Conservation (phyloP, 2,113 vertebrate genomes). For the Saguinus midas region DNA sequence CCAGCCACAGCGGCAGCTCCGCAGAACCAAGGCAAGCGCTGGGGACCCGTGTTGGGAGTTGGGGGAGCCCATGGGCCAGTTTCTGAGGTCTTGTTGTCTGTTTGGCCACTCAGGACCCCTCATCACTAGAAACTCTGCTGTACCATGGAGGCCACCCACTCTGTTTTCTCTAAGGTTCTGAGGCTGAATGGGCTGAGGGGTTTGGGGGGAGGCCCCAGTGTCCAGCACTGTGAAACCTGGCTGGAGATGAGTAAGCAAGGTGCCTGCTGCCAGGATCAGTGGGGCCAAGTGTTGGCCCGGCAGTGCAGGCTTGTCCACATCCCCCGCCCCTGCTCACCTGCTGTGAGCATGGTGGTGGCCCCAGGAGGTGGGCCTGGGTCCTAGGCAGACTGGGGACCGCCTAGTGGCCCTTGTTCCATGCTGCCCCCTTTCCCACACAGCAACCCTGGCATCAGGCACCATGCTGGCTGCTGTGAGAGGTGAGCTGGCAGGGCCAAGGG, state of each 20-base stretch:
- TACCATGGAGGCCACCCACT: background rate
- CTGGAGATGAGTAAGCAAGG: background rate
- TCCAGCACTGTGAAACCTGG: background rate
- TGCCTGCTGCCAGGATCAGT: background rate
- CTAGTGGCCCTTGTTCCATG: background rate
- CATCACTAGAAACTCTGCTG: background rate
- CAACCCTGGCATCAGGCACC: background rate
- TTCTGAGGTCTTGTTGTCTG: background rate
- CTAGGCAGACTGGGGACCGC: background rate
- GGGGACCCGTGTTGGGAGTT: constrained; percentile 21
- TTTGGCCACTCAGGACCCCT: background rate
- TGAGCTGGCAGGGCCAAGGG: background rate
- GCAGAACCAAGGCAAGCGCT: constrained; percentile 71
- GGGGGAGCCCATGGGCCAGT: background rate
- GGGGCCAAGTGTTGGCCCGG: background rate
- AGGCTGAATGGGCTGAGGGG: background rate
- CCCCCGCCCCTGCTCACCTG: background rate
- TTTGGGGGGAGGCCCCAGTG: background rate
- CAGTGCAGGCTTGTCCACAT: background rate
- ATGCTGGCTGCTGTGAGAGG: background rate
- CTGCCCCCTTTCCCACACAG: background rate
- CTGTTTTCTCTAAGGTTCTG: background rate
- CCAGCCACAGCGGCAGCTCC: constrained; percentile 55
- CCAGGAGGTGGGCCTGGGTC: background rate
- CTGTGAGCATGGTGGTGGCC: background rate